Conservation (phyloP, 1,140 invertebrate genomes). For the Orchestia grillus region DNA sequence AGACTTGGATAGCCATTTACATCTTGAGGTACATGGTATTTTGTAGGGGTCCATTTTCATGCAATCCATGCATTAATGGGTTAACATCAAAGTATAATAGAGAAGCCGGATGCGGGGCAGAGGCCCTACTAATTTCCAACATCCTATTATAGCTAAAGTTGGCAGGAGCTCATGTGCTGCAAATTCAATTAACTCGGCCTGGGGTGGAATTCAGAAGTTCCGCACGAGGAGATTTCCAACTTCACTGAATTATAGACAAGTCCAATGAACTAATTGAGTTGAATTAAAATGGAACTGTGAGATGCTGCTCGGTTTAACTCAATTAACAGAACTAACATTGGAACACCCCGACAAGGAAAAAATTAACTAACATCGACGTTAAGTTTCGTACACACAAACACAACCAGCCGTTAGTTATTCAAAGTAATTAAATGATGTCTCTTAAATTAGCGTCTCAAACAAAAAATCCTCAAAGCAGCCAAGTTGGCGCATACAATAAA, state of each 20-base stretch:
- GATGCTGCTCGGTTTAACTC: neutral
- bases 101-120: too few species aligned
- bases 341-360: neutral
- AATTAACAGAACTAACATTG: neutral
- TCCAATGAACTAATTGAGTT: neutral
- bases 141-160: neutral
- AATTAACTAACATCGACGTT: neutral
- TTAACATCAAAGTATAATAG: neutral
- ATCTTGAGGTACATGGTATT: too few species aligned
- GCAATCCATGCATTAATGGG: too few species aligned
- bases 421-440: neutral
- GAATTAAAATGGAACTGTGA: neutral
- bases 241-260: neutral
- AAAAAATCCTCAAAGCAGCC: too few species aligned
- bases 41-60: too few species aligned
- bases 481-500: too few species aligned
- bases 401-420: neutral
- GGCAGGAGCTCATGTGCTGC: neutral
- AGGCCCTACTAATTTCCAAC: neutral
- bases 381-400: neutral
- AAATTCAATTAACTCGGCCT: neutral
- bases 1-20: too few species aligned
- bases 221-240: neutral
- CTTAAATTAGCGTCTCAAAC: too few species aligned
- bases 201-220: neutral